Evolutionary conservation across 2,888 invertebrate genomes (phyloP).

Genomic region (Leptodirus hochenwartii): DNA sequence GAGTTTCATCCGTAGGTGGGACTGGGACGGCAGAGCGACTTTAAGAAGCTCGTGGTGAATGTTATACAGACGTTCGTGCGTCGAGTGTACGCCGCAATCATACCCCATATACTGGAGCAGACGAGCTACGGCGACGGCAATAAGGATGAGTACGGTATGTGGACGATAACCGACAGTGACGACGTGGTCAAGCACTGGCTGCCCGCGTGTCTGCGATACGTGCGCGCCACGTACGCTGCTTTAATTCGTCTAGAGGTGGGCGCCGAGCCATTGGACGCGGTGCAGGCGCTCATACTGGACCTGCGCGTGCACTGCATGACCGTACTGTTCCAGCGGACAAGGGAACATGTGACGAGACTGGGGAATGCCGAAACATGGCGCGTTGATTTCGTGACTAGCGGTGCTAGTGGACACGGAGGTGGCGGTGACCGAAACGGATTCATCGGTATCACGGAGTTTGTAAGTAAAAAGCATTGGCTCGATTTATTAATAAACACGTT

Average conservation of each 20-base stretch:
- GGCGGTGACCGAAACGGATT: too few relatives aligned
- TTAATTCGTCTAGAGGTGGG: slow-evolving; percentile 74
- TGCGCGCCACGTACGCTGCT: slow-evolving; percentile 63
- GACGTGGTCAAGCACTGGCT: slow-evolving; percentile 46
- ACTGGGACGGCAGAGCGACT: too few relatives aligned
- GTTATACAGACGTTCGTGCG: too few relatives aligned
- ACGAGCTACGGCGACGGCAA: too few relatives aligned
- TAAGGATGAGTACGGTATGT: slow-evolving; percentile 29
- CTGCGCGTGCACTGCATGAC: slow-evolving; percentile 73
- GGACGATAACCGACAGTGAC: slow-evolving; percentile 32
- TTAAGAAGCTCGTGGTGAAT: too few relatives aligned
- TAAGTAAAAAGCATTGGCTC: slow-evolving; percentile 23
- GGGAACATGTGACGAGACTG: slow-evolving; percentile 54
- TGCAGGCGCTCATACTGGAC: slow-evolving; percentile 72
- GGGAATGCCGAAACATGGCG: slow-evolving; percentile 69
- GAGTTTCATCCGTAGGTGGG: too few relatives aligned
- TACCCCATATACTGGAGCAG: slow-evolving; percentile 41
- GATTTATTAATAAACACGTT: too few relatives aligned
- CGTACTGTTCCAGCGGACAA: slow-evolving; percentile 68
- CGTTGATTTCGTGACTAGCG: slow-evolving; percentile 64
- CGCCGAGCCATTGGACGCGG: slow-evolving; percentile 68
- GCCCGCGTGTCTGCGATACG: slow-evolving; percentile 61
- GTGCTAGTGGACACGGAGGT: slow-evolving; percentile 71
- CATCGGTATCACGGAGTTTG: slow-evolving; percentile 70
- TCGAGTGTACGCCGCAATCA: slow-evolving; percentile 53